Evolutionary conservation across 2,797 vertebrate species (phyloP), one percentile per base, ranked within the genome.

Genomic region (Fistularia tabacaria): DNA sequence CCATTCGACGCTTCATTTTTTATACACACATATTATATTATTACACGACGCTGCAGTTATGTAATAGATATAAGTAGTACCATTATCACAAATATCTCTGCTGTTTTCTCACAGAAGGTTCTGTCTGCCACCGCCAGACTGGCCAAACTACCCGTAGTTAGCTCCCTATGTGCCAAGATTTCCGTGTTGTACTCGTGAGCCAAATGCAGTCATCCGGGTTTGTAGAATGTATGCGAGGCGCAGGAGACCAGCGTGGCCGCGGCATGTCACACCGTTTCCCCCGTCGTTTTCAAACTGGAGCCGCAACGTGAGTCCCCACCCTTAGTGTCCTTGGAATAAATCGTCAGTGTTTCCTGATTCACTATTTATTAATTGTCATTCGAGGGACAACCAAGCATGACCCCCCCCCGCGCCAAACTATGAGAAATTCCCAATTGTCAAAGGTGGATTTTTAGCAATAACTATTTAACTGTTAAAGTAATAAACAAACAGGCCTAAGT

Each of bases 241-340:
- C 87, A 93, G 36, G 93, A 95, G 76, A 87, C 79, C 57, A 84
- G 91, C 0, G 76, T 92, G 77, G 87, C 81, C 53, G 83, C 85
- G 56, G 91, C 92, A 0, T 3, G 86, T 57, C 77, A 68, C 6
- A 66, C 84, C 15, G 81, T 90, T 6, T 78, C 87, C 51, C 93
- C 93, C 56, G 82, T 93, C 73, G 74, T 94, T 14, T 82, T 87
- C 53, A 92, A 86, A 58, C 77, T 95, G 59, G 89, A 92, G 80
- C 92, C 92, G 1, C 93, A 94, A 50, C 91, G 94, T 95, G 85
- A 93, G 94, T 76, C n/a, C 46, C 8, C 3, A 14, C 8, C 6
- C 45, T 7, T 8, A 14, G n/a, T n/a, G n/a, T n/a, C n/a, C n/a
- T n/a, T n/a, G n/a, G n/a, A n/a, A n/a, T n/a, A n/a, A n/a, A n/a